Evolutionary conservation across 2,888 invertebrate genomes (phyloP).

Genomic region (Cloeon dipterum): DNA sequence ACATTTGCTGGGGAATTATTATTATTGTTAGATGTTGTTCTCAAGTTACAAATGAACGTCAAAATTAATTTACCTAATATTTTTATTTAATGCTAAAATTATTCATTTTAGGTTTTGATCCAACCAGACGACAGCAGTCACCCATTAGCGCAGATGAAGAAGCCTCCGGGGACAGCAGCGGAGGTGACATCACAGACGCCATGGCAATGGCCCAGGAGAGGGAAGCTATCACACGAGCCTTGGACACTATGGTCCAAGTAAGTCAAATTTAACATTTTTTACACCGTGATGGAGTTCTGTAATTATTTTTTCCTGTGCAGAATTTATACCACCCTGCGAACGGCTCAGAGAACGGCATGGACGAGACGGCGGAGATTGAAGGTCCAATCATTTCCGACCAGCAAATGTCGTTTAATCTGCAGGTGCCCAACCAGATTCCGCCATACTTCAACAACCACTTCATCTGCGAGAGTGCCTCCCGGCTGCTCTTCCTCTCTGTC

Average conservation of each 20-base stretch:
- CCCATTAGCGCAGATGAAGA: conserved; percentile 29
- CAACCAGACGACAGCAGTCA: conserved; percentile 19
- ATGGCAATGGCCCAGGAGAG: conserved; percentile 37
- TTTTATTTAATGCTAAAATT: too few species aligned
- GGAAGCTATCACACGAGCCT: conserved; percentile 40
- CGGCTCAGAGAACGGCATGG: too few species aligned
- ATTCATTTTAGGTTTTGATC: too few species aligned
- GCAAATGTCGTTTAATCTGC: conserved; percentile 49
- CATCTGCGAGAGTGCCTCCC: conserved; percentile 83
- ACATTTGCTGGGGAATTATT: too few species aligned
- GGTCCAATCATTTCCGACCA: conserved; percentile 43
- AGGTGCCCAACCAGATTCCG: conserved; percentile 53
- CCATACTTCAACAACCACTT: conserved; percentile 84
- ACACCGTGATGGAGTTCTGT: conserved; percentile 4
- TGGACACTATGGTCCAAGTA: conserved; percentile 43
- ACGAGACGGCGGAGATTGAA: conserved; percentile 22
- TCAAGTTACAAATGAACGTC: too few species aligned
- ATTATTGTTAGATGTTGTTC: too few species aligned
- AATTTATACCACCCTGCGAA: too few species aligned
- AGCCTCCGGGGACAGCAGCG: conserved; percentile 27
- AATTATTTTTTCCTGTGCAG: conserved; percentile 6
- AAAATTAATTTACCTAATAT: too few species aligned
- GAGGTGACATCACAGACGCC: conserved; percentile 29
- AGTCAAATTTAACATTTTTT: conserved; percentile 11
- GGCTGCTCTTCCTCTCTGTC: conserved; percentile 71